Base-by-base conservation (phyloP, 2,797 vertebrate species). In the Selene dorsalis region DNA sequence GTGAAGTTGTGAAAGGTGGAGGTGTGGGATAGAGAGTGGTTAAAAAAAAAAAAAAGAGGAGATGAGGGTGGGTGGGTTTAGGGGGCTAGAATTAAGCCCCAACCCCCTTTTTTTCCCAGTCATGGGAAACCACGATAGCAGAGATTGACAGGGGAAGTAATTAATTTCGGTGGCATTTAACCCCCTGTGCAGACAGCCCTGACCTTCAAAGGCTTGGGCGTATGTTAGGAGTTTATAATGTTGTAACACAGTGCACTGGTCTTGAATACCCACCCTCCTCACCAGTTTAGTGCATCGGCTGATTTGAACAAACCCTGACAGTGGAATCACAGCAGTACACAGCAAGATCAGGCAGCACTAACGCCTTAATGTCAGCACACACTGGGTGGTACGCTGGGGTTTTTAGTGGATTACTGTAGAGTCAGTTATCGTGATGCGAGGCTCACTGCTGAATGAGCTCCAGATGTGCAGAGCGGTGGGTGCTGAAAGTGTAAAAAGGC, bases 151-250 rank as follows among this genome's bases (percentile, higher is more conserved):
- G 86, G 56, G 79, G 62, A 89, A 87, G 82, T 91, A 89, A 93
- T 94, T 90, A 83, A 92, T 93, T 93, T 92, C 78, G 81, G 78
- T 92, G 85, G 89, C 89, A 93, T 92, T 90, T 90, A 89, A 90
- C 91, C 90, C 86, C 77, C 75, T 75, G 84, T 79, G 82, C 80
- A 89, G 83, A 87, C 87, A 87, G 69, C 4, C 50, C 43, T 91
- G 90, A 92, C 90, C 88, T 91, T 93, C 90, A 92, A 90, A 90
- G 84, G 38, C 80, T 88, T 88, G 83, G 41, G 59, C 52, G 18
- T 66, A 79, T 84, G 77, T 73, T 70, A 75, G 48, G 80, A 83
- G 87, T 84, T 89, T 81, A 67, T 75, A 82, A 87, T 87, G 80
- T 68, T 83, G 55, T 80, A 84, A 73, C 82, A 71, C 30, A 32